Conservation (phyloP, 2,797 vertebrate genomes). For the Enteromius treurensis region DNA sequence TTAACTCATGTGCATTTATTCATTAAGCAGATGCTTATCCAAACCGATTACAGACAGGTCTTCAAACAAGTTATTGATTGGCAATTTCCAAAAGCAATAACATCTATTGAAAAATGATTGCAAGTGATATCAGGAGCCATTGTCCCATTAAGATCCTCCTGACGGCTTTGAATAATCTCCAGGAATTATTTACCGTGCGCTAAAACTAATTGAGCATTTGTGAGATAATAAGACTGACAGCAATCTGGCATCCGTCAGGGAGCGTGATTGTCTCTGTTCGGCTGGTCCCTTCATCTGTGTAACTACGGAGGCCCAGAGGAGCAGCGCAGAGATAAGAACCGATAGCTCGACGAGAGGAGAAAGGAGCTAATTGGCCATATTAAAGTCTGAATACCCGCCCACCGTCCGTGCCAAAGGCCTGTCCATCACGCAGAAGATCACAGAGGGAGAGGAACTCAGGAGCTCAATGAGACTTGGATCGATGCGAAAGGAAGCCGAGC, state of each 20-base stretch:
- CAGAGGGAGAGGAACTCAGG: constrained; percentile 51
- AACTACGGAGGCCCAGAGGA: constrained; percentile 70
- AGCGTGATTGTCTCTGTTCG: constrained; percentile 33
- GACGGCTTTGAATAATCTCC: constrained; percentile 27
- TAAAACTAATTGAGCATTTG: constrained; percentile 53
- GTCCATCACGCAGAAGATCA: constrained; percentile 78
- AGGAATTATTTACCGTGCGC: constrained; percentile 34
- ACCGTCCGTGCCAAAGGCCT: constrained; percentile 76
- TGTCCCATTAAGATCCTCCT: not conserved
- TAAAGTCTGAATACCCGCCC: constrained; percentile 74
- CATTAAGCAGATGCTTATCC: not conserved
- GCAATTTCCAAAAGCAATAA: not conserved
- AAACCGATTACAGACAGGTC: not conserved
- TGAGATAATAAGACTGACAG: constrained; percentile 50
- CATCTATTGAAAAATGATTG: not conserved
- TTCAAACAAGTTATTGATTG: not conserved
- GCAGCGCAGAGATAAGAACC: constrained; percentile 74
- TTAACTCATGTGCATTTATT: not conserved
- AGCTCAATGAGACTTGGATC: constrained; percentile 54
- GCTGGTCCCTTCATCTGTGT: constrained; percentile 60
- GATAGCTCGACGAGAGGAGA: constrained; percentile 76
- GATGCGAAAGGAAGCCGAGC: constrained; percentile 44
- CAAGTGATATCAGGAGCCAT: not conserved
- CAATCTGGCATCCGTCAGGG: constrained; percentile 33
- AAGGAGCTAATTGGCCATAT: constrained; percentile 83